A percentile compares a stretch with the other conserved stretches of the same genome.
Evolutionary conservation across 1,140 invertebrate species (phyloP).

Genomic region (Lepidurus packardi): DNA sequence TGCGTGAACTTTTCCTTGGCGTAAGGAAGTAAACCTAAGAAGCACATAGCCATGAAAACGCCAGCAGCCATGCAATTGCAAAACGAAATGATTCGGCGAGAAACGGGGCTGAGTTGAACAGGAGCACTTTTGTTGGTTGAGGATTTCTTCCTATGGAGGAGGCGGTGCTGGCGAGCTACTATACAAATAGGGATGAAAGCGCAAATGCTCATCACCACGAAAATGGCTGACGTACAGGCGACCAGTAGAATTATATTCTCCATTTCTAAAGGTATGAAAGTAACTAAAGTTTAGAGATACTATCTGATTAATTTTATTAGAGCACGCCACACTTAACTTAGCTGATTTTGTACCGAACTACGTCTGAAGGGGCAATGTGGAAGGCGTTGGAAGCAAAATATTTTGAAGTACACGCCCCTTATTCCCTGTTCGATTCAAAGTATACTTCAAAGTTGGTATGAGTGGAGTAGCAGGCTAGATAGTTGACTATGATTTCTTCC

Average conservation of each 20-base stretch:
- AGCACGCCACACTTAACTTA: too few relatives aligned
- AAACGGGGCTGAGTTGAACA: constrained; percentile 25
- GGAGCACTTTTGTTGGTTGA: not conserved
- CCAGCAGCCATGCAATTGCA: constrained; percentile 45
- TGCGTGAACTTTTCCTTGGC: constrained; percentile 41
- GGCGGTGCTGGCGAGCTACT: constrained; percentile 26
- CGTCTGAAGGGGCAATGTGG: too few relatives aligned
- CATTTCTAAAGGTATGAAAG: constrained; percentile 20
- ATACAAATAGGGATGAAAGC: constrained; percentile 33
- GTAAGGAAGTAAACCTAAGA: constrained; percentile 44
- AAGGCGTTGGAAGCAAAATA: too few relatives aligned
- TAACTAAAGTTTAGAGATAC: too few relatives aligned
- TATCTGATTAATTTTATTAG: too few relatives aligned
- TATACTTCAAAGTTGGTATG: too few relatives aligned
- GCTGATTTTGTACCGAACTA: too few relatives aligned
- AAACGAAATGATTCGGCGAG: constrained; percentile 38
- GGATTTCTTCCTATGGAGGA: not conserved
- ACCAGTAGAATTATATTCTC: constrained; percentile 25
- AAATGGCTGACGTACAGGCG: constrained; percentile 23
- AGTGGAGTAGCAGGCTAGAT: too few relatives aligned
- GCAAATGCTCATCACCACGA: constrained; percentile 33
- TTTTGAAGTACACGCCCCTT: too few relatives aligned
- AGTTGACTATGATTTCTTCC: too few relatives aligned
- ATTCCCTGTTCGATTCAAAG: too few relatives aligned
- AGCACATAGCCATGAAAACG: constrained; percentile 47